These are phyloP conservation scores for Eupithecia centaureata DNA, from an alignment of 2,888 invertebrate species.

Conservation along the genomic window DNA sequence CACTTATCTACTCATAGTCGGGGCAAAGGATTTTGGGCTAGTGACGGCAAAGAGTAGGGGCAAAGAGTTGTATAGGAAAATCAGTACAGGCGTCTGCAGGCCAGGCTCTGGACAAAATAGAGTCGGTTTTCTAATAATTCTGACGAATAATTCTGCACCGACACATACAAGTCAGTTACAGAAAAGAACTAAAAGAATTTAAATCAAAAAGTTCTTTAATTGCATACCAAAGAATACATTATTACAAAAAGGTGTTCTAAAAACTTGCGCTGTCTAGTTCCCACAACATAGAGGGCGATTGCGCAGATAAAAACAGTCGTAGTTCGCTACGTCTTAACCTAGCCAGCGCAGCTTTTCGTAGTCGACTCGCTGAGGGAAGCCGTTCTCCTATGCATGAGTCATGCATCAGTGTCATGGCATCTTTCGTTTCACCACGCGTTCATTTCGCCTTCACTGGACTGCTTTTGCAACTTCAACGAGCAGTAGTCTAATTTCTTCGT, in stretches of 20 bases:
- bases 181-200: not conserved
- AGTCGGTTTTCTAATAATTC: not conserved
- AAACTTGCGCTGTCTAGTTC: slow-evolving; percentile 1
- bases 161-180: not conserved
- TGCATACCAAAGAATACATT: not conserved
- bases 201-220: not conserved
- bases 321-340: not conserved
- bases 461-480: not conserved
- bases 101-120: not conserved
- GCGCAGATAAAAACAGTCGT: not conserved
- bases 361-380: not conserved
- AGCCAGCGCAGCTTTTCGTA: not conserved
- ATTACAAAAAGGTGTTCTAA: slow-evolving; percentile 1
- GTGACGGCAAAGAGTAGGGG: not conserved
- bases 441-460: not conserved
- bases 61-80: not conserved
- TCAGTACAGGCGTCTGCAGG: not conserved
- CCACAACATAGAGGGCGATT: not conserved
- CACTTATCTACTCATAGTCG: not conserved
- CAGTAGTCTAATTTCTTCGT: too few species aligned
- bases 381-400: slow-evolving; percentile 8
- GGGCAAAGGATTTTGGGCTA: not conserved
- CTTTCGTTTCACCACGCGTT: not conserved
- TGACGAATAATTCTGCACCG: not conserved
- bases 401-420: not conserved